A percentile compares a stretch with the other conserved stretches of the same genome.
phyloP scores from a whole-genome alignment of 1,140 invertebrate species.

The Trichonephila clavipes region DNA sequence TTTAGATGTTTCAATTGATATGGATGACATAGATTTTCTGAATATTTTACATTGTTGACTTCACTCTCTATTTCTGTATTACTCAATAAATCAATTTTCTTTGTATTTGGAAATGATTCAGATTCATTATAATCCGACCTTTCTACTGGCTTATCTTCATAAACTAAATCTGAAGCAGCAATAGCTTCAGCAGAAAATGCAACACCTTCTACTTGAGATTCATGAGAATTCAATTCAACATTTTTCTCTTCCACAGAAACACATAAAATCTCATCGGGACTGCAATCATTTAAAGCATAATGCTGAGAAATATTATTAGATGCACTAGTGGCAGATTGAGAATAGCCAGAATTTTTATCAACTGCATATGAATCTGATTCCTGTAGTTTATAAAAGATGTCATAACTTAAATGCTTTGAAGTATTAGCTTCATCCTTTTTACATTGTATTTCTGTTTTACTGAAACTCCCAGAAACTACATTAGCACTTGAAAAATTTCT shows the following conservation, averaged over 20 bases:
- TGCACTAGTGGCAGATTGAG: background rate
- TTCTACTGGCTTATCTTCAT: background rate
- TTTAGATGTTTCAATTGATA: background rate
- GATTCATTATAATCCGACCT: background rate
- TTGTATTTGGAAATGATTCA: background rate
- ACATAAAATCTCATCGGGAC: constrained; percentile 52
- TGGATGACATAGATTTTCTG: background rate
- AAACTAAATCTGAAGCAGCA: background rate
- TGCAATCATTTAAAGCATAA: constrained; percentile 16
- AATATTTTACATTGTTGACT: background rate
- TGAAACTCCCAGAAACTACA: background rate
- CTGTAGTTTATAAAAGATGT: constrained; percentile 51
- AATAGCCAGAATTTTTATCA: background rate
- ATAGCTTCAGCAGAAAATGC: background rate
- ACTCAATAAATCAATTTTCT: background rate
- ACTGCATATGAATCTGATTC: background rate
- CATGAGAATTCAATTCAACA: background rate
- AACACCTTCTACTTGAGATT: constrained; percentile 14
- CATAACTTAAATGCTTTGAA: constrained; percentile 51
- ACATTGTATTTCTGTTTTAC: background rate
- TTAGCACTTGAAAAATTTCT: background rate
- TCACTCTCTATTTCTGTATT: background rate
- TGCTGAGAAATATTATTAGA: background rate
- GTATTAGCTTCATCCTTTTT: constrained; percentile 1
- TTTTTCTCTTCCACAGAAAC: constrained; percentile 34